These are phyloP conservation scores for Orchesella cincta DNA, from an alignment of 1,140 invertebrate species.

Conservation along the genomic window DNA sequence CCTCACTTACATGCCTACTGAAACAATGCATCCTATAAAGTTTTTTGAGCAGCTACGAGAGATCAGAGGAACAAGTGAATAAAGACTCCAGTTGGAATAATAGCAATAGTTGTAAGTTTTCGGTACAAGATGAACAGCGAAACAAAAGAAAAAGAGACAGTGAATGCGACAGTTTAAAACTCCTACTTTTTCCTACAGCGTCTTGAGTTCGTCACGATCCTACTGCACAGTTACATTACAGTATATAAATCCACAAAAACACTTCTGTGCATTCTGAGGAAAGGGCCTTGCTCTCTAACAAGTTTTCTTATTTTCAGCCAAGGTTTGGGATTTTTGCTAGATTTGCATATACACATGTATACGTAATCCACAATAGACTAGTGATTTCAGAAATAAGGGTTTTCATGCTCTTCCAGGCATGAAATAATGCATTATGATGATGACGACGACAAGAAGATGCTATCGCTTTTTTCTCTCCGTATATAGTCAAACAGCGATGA, in stretches of 20 bases:
- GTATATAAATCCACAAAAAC: too few species aligned
- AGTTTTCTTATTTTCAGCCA: too few species aligned
- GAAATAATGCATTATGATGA: constrained; percentile 21
- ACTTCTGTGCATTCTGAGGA: too few species aligned
- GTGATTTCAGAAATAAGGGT: background rate
- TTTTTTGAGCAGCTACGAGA: background rate
- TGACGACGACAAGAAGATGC: constrained; percentile 3
- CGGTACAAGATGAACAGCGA: background rate
- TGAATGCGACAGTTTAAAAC: background rate
- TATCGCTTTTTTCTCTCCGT: background rate
- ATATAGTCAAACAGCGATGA: background rate
- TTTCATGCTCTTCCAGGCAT: constrained; percentile 17
- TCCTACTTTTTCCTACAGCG: background rate
- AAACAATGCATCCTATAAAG: background rate
- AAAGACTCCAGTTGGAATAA: background rate
- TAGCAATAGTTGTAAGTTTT: background rate
- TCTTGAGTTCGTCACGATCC: background rate
- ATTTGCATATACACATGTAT: background rate
- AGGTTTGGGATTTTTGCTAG: too few species aligned
- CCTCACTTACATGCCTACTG: background rate
- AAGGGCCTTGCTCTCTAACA: too few species aligned
- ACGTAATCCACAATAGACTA: background rate
- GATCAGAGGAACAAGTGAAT: background rate
- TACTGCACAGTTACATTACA: background rate
- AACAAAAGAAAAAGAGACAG: background rate